Conservation (phyloP, 1,140 invertebrate genomes). For the Yoshiicerus persimilis region DNA sequence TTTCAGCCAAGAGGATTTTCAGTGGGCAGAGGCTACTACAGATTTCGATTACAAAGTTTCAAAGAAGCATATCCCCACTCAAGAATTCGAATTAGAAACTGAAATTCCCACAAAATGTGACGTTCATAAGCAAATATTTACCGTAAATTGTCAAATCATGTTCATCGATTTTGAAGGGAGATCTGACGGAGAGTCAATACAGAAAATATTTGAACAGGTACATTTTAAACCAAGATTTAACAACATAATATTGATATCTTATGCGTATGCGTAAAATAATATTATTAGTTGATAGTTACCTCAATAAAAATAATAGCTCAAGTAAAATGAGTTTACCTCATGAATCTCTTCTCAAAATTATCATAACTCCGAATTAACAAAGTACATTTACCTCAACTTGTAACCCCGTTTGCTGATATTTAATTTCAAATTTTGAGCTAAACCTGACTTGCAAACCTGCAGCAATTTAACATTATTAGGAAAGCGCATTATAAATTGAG, state of each 20-base stretch:
- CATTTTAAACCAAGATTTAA: constrained; percentile 57
- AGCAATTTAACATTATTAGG: no score
- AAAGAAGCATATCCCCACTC: not conserved
- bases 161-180: constrained; percentile 98
- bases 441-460: no score
- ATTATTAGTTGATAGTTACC: no score
- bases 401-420: not conserved
- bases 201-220: constrained; percentile 82
- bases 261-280: no score
- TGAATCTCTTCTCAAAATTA: no score
- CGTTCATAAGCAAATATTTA: constrained; percentile 70
- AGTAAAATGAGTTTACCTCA: no score
- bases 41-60: not conserved
- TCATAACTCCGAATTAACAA: no score
- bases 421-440: not conserved
- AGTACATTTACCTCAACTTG: no score
- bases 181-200: constrained; percentile 94
- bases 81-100: constrained; percentile 46
- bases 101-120: constrained; percentile 90
- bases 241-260: no score
- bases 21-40: not conserved
- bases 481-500: no score
- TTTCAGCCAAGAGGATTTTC: constrained; percentile 77
- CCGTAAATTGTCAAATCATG: constrained; percentile 81
- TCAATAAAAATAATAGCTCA: no score